Evolutionary conservation across 2,113 vertebrate species (phyloP).

Genomic region (Hippocampus mohnikei): DNA sequence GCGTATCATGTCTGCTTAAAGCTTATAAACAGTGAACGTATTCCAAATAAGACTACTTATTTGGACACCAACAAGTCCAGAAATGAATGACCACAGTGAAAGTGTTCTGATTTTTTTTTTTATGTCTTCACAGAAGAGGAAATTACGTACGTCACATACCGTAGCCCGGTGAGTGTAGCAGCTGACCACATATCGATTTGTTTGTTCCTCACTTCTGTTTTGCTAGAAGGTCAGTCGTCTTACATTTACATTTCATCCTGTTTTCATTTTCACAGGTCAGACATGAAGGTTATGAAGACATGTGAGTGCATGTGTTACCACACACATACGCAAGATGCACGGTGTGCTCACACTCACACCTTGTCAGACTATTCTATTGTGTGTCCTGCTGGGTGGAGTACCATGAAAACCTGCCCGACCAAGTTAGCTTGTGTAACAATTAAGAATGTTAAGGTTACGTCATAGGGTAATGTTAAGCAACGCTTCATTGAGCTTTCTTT

Average conservation of each 20-base stretch:
- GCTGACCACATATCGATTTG: not conserved
- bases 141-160: conserved; percentile 63
- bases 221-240: not conserved
- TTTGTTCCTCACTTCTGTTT: conserved; percentile 1
- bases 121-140: conserved; percentile 59
- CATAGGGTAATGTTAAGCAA: not conserved
- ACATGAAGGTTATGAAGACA: conserved; percentile 32
- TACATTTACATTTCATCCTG: not conserved
- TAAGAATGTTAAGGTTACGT: not conserved
- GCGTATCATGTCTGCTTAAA: not conserved
- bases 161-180: conserved; percentile 55
- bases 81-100: not conserved
- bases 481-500: not conserved
- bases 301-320: conserved; percentile 53
- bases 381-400: not conserved
- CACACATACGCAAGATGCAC: not conserved
- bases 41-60: not conserved
- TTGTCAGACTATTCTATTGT: not conserved
- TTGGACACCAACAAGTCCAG: not conserved
- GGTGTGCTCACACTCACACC: not conserved
- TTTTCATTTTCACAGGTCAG: conserved; percentile 36
- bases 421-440: not conserved
- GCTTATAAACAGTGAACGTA: not conserved
- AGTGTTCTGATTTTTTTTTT: not conserved
- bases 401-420: not conserved